Percentiles rank a stretch among this genome's conserved stretches.
These are phyloP conservation scores for Trichoplax adhaerens DNA, from an alignment of 37 sponge, comb jelly and placozoan genomes.

Conservation along the genomic window DNA sequence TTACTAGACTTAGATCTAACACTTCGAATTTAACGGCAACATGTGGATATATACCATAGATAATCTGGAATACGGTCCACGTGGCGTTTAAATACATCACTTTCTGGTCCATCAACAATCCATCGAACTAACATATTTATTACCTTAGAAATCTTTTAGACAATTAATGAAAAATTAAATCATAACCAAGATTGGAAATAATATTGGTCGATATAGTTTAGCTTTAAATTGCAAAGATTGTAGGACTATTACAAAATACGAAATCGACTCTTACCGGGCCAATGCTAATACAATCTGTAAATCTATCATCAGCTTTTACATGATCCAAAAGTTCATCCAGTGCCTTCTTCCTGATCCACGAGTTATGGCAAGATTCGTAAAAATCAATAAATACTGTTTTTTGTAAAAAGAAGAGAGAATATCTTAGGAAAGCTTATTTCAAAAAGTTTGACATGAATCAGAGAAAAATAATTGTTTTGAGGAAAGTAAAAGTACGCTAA, in stretches of 20 bases:
- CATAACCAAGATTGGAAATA: background rate
- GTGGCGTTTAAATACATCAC: conserved; percentile 44
- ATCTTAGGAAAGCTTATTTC: background rate
- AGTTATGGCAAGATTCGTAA: conserved; percentile 35
- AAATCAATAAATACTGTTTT: conserved; percentile 28
- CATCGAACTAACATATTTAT: conserved; percentile 75
- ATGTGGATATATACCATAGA: conserved; percentile 33
- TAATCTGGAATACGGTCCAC: conserved; percentile 63
- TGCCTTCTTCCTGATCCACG: conserved; percentile 33
- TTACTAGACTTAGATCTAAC: too few species aligned
- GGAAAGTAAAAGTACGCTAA: background rate
- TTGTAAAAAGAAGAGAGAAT: background rate
- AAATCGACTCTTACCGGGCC: conserved; percentile 41
- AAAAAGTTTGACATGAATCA: background rate
- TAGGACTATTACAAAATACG: background rate
- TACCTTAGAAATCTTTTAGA: conserved; percentile 55
- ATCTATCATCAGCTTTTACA: conserved; percentile 53
- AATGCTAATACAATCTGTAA: conserved; percentile 73
- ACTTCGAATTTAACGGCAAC: too few species aligned
- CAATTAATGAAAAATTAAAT: background rate
- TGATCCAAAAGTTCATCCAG: conserved; percentile 47
- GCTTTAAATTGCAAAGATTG: background rate
- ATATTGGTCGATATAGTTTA: background rate
- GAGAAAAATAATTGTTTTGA: background rate
- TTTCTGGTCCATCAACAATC: conserved; percentile 59